phyloP scores from a whole-genome alignment of 2,797 vertebrate species.

The Paguma larvata region DNA sequence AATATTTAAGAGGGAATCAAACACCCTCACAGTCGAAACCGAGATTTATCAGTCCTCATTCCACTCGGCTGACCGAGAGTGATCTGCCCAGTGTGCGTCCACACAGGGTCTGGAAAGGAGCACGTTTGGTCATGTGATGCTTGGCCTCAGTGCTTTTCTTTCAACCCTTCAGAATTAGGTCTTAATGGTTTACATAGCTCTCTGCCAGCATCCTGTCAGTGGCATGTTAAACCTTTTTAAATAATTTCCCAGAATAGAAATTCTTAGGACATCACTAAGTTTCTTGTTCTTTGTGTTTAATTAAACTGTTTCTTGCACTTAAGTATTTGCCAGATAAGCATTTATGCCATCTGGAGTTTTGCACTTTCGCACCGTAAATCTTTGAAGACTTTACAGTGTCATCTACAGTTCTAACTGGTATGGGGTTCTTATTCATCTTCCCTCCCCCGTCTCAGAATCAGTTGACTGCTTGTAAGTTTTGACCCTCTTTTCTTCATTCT shows the following conservation, averaged over 20 bases:
- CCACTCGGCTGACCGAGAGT: not conserved
- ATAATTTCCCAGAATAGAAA: slow-evolving; percentile 62
- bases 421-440: not conserved
- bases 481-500: not conserved
- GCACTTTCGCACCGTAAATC: not conserved
- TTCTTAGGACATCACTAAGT: not conserved
- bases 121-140: not conserved
- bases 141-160: slow-evolving; percentile 56
- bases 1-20: not conserved
- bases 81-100: not conserved
- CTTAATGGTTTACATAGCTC: not conserved
- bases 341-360: slow-evolving; percentile 36
- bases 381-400: not conserved
- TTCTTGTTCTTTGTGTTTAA: slow-evolving; percentile 59
- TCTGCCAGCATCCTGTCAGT: not conserved
- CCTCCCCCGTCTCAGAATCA: slow-evolving; percentile 9
- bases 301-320: slow-evolving; percentile 35
- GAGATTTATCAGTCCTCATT: not conserved
- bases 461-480: not conserved
- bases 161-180: slow-evolving; percentile 33
- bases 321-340: slow-evolving; percentile 48
- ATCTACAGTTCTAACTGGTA: not conserved
- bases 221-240: slow-evolving; percentile 53
- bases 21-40: not conserved
- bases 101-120: not conserved